Conservation (phyloP, 2,888 invertebrate genomes). For the Phaedon cochleariae region DNA sequence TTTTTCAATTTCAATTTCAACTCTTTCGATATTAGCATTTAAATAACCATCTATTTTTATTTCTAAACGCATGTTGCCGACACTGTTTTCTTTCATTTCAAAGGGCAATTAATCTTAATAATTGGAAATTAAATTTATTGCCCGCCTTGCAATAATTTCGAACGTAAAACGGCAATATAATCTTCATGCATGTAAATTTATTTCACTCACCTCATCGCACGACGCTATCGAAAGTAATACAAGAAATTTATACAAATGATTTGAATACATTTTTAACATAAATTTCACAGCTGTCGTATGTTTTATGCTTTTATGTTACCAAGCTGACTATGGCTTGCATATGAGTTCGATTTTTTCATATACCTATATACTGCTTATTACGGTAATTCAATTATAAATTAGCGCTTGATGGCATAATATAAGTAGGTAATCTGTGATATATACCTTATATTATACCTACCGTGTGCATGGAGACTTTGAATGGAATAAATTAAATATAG, state of each 20-base stretch:
- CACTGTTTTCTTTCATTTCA: conserved; percentile 31
- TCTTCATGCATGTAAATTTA: conserved; percentile 33
- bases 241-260: conserved; percentile 28
- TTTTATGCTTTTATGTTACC: conserved; percentile 1
- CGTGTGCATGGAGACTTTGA: too few species aligned
- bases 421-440: too few species aligned
- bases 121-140: conserved; percentile 38
- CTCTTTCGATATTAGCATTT: conserved; percentile 30
- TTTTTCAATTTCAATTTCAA: conserved; percentile 6
- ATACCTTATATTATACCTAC: too few species aligned
- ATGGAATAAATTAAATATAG: too few species aligned
- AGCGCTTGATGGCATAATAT: too few species aligned
- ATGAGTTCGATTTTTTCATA: conserved; percentile 23
- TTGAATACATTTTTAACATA: conserved; percentile 29
- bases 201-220: conserved; percentile 33
- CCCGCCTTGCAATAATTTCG: conserved; percentile 22
- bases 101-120: conserved; percentile 37
- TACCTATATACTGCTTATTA: background rate
- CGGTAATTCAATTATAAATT: background rate
- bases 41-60: conserved; percentile 33
- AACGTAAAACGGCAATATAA: conserved; percentile 32
- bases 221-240: conserved; percentile 24
- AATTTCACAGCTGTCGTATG: conserved; percentile 1
- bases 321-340: background rate
- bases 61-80: conserved; percentile 24